phyloP scores from a whole-genome alignment of 2,113 vertebrate genomes.

The Osmerus mordax region DNA sequence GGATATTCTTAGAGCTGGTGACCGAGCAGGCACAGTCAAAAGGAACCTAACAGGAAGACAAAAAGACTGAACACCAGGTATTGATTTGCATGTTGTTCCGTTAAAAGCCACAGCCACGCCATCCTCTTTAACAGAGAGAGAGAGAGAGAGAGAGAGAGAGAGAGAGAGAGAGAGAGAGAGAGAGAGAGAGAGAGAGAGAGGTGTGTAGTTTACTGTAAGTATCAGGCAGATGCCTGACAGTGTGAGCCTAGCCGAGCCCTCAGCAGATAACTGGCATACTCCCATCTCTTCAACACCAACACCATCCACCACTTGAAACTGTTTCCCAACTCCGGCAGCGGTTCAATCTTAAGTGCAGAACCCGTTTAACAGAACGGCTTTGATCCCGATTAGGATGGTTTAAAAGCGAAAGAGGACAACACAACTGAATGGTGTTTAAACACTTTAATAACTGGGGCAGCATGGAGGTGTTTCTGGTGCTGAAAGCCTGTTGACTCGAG shows the following conservation, averaged over 20 bases:
- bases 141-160: not conserved
- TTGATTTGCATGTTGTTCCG: conserved; percentile 39
- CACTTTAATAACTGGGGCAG: conserved; percentile 21
- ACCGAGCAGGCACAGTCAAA: conserved; percentile 46
- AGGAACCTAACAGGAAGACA: conserved; percentile 48
- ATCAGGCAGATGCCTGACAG: conserved; percentile 20
- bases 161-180: not conserved
- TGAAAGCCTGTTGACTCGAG: not conserved
- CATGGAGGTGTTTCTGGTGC: not conserved
- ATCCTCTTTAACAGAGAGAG: not conserved
- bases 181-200: not conserved
- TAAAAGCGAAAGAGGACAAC: not conserved
- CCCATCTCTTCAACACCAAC: not conserved
- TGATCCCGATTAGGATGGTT: not conserved
- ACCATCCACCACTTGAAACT: too few species aligned
- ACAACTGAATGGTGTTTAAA: not conserved
- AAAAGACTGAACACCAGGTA: conserved; percentile 27
- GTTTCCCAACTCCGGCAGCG: too few species aligned
- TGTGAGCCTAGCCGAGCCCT: conserved; percentile 12
- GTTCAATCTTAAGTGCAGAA: not conserved
- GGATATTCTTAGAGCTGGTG: conserved; percentile 65
- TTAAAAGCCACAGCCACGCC: conserved; percentile 10
- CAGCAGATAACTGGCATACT: conserved; percentile 17
- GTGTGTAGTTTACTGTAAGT: not conserved
- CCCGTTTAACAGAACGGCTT: not conserved